Conservation (phyloP, 1,140 invertebrate genomes). For the Hesperophylax magnus region DNA sequence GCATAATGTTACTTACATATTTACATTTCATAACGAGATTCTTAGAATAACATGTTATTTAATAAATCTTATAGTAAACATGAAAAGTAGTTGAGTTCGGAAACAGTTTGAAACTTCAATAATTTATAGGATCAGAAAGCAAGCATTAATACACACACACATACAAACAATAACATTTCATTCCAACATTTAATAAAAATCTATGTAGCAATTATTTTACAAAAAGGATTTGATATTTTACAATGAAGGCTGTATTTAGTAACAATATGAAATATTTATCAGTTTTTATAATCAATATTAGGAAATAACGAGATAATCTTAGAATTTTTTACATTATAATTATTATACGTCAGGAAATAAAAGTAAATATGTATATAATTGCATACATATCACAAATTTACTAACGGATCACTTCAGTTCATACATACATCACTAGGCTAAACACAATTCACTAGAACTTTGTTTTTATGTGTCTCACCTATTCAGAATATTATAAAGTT, state of each 20-base stretch:
- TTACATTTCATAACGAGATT: conserved; percentile 18
- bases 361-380: conserved; percentile 19
- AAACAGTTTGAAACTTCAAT: no score
- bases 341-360: not conserved
- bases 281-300: not conserved
- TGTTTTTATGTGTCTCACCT: conserved; percentile 22
- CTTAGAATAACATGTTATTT: conserved; percentile 4
- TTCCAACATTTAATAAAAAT: not conserved
- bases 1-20: not conserved
- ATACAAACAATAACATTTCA: not conserved
- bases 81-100: not conserved
- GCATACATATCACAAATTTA: conserved; percentile 50
- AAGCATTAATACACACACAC: not conserved
- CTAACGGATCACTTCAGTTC: conserved; percentile 33
- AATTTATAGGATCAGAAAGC: no score
- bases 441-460: conserved; percentile 35
- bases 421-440: not conserved
- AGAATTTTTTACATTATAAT: not conserved
- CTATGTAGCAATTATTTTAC: not conserved
- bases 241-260: not conserved
- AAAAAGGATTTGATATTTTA: not conserved
- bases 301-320: not conserved
- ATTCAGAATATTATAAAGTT: conserved; percentile 18
- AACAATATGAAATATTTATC: not conserved
- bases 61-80: not conserved